Evolutionary conservation across 2,888 invertebrate species (phyloP).

Genomic region (Dryobota labecula): DNA sequence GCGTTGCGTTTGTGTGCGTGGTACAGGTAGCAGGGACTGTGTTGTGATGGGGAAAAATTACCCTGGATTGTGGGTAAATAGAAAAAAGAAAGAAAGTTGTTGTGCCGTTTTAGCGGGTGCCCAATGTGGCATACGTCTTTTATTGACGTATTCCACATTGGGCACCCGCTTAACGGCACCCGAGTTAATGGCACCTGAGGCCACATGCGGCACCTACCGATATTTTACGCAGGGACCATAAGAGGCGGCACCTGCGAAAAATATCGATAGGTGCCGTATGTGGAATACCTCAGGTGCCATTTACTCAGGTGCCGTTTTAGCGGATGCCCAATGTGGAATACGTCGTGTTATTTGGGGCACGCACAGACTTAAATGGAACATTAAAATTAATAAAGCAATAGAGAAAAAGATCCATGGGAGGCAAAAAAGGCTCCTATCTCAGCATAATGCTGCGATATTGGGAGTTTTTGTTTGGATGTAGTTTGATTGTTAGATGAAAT

Average conservation of each 20-base stretch:
- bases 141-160: too few relatives aligned
- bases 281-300: too few relatives aligned
- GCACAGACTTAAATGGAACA: not conserved
- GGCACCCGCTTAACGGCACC: too few relatives aligned
- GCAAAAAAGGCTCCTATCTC: not conserved
- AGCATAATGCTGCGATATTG: not conserved
- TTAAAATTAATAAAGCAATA: not conserved
- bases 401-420: not conserved
- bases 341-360: accelerated
- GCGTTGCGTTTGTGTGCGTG: slow-evolving; percentile 73
- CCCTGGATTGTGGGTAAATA: slow-evolving; percentile 47
- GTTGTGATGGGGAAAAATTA: slow-evolving; percentile 42
- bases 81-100: not conserved
- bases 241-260: too few relatives aligned
- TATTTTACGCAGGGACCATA: too few relatives aligned
- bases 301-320: too few relatives aligned
- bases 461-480: not conserved
- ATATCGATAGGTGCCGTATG: too few relatives aligned
- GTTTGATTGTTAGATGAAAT: not conserved
- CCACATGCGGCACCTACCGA: too few relatives aligned
- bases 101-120: too few relatives aligned
- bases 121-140: too few relatives aligned
- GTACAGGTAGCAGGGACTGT: slow-evolving; percentile 71
- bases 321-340: too few relatives aligned
- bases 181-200: too few relatives aligned